phyloP scores from a whole-genome alignment of 1,140 invertebrate species.

The Drosophila pseudoobscura region DNA sequence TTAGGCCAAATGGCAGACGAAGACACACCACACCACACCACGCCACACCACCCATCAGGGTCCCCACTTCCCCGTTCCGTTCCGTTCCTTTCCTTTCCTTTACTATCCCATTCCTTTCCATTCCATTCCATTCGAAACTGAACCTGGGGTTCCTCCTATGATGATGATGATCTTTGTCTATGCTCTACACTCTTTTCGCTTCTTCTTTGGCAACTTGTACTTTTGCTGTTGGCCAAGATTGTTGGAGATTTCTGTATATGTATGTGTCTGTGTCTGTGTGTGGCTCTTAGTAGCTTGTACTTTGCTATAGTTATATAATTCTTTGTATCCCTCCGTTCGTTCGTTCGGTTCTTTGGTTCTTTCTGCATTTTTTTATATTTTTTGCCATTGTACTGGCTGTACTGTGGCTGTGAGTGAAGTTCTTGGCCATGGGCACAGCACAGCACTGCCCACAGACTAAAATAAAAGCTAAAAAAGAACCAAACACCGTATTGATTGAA shows the following conservation, averaged over 20 bases:
- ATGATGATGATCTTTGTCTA: slow-evolving; percentile 30
- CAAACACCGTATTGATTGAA: slow-evolving; percentile 37
- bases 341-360: slow-evolving; percentile 35
- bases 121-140: no score
- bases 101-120: not conserved
- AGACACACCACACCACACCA: slow-evolving; percentile 37
- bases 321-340: slow-evolving; percentile 17
- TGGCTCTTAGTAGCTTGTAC: slow-evolving; percentile 55
- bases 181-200: slow-evolving; percentile 22
- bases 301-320: slow-evolving; percentile 54
- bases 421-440: slow-evolving; percentile 72
- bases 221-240: slow-evolving; percentile 47
- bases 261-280: slow-evolving; percentile 14
- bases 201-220: slow-evolving; percentile 59
- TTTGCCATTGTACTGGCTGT: slow-evolving; percentile 23
- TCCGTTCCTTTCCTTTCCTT: not conserved
- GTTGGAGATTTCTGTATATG: slow-evolving; percentile 12
- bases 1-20: slow-evolving; percentile 71
- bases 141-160: slow-evolving; percentile 8
- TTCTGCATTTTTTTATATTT: slow-evolving; percentile 17
- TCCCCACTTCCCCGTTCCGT: slow-evolving; percentile 10
- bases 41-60: slow-evolving; percentile 51
- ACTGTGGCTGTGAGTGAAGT: slow-evolving; percentile 72
- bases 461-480: slow-evolving; percentile 26
- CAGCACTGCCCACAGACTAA: slow-evolving; percentile 34